Evolutionary conservation across 2,113 vertebrate species (phyloP), one percentile per base, ranked within the genome.

Genomic region (Peromyscus polionotus): DNA sequence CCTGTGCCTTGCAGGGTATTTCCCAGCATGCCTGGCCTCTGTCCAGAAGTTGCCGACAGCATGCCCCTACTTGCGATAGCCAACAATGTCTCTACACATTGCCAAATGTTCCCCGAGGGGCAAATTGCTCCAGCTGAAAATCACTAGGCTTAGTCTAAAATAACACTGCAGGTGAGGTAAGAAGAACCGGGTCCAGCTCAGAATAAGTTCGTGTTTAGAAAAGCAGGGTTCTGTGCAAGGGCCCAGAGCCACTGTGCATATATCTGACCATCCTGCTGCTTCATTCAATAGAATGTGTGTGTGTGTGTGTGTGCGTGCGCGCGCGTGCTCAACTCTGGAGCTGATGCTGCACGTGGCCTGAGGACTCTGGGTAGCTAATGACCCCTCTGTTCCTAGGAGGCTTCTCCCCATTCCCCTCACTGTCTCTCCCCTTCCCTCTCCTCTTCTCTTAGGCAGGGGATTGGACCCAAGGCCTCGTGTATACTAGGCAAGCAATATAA

Each of bases 111-210:
- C 59, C 61, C 72, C 0, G 1, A 57, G 31, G 54, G 93, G n/a
- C 76, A 90, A 63, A 79, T 84, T 54, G 1, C 31, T 91, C 57
- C 33, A 36, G 26, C 3, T 73, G 75, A 93, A 90, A 90, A 92
- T 68, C 79, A 76, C 3, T 54, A 3, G 28, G 61, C 65, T 94
- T 86, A n/a, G 67, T 95, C 31, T 93, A 63, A 89, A 84, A 42
- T 80, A 70, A 28, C 28, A 22, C 42, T 61, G 2, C 13, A 90
- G 48, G 33, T 51, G 45, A 31, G 75, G 77, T n/a, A 80, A 12
- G 61, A 17, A 45, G 20, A 16, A 26, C 39, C 31, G 72, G 0
- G 12, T 39, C 36, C 42, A 45, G 14, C 14, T 20, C 6, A 42
- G 24, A 36, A 28, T 59, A 73, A 88, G 48, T 89, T 72, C 13